Conservation (phyloP, 2,113 vertebrate genomes). For the Fulmarus glacialis region DNA sequence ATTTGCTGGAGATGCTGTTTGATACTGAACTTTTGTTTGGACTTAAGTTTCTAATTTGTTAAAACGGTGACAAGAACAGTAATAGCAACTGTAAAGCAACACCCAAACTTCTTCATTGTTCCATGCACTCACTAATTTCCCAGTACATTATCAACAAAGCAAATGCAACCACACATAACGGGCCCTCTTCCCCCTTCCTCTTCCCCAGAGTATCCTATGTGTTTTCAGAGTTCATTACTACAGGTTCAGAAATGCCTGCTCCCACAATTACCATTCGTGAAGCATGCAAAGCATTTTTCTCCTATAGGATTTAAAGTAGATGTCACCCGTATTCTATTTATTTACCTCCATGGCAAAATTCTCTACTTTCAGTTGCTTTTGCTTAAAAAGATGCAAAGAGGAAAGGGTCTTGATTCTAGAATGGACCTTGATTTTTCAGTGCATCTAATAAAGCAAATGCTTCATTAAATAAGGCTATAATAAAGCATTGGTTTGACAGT, state of each 20-base stretch:
- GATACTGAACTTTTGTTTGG: background rate
- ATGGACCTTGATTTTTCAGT: background rate
- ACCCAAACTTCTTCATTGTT: background rate
- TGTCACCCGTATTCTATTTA: background rate
- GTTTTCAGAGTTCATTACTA: background rate
- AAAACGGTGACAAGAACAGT: background rate
- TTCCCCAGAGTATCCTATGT: accelerated
- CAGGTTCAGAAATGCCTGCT: background rate
- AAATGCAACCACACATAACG: background rate
- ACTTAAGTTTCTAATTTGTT: background rate
- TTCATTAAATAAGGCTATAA: background rate
- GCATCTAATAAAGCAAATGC: background rate
- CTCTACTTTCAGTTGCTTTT: background rate
- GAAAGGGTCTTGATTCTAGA: background rate
- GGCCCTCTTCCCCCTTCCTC: no score
- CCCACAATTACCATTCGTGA: background rate
- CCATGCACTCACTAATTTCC: background rate
- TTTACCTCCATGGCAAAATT: background rate
- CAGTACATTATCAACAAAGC: background rate
- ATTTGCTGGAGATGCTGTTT: accelerated
- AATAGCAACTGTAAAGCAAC: background rate
- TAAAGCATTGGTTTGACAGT: background rate
- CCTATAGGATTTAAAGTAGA: background rate
- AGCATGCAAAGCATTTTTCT: background rate
- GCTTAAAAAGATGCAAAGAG: background rate